Conservation (phyloP, 2,888 invertebrate genomes). For the Exocentrus adspersus region DNA sequence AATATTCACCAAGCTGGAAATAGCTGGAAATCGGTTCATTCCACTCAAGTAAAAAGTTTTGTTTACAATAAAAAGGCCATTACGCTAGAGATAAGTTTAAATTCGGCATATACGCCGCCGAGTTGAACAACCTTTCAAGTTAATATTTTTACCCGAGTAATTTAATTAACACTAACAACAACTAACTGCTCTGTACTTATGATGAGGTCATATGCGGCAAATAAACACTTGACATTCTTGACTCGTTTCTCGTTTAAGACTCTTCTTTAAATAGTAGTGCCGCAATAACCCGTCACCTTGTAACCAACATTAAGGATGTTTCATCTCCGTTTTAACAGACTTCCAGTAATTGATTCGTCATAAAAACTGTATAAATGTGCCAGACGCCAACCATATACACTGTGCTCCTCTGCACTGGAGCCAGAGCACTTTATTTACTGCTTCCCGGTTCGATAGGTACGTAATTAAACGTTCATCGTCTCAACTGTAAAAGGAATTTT, state of each 20-base stretch:
- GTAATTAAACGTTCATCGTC: no score
- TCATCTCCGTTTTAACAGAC: constrained; percentile 5
- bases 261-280: constrained; percentile 1
- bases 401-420: background rate
- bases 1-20: no score
- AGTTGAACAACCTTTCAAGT: constrained; percentile 25
- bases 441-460: background rate
- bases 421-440: background rate
- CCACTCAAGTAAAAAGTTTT: constrained; percentile 1
- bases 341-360: constrained; percentile 13
- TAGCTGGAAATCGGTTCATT: background rate
- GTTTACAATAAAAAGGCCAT: background rate
- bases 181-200: constrained; percentile 17
- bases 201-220: constrained; percentile 30
- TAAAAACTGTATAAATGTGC: constrained; percentile 2
- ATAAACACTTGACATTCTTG: constrained; percentile 29
- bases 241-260: constrained; percentile 15
- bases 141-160: constrained; percentile 32
- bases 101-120: background rate
- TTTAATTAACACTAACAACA: constrained; percentile 27
- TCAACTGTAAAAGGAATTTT: no score
- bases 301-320: constrained; percentile 2
- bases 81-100: constrained; percentile 13
- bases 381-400: background rate
- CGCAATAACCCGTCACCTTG: background rate